Evolutionary conservation across 2,113 vertebrate genomes (phyloP).

Genomic region (Nannobrachium achirus): DNA sequence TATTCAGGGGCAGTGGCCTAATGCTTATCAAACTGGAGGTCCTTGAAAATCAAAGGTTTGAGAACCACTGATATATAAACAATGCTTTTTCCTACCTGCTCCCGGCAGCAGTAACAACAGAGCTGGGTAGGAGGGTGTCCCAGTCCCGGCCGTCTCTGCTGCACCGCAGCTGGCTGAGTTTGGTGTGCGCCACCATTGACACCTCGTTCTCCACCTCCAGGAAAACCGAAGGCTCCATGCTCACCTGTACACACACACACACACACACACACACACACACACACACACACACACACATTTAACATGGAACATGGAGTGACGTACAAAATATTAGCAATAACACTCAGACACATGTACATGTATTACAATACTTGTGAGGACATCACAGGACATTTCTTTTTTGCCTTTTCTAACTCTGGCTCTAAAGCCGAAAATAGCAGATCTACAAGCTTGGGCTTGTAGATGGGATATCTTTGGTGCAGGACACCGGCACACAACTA

Average conservation of each 20-base stretch:
- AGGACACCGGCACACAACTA: too few species aligned
- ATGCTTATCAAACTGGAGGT: too few species aligned
- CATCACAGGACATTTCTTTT: too few species aligned
- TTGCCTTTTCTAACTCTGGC: too few species aligned
- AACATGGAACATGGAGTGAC: too few species aligned
- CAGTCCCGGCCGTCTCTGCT: conserved; percentile 91
- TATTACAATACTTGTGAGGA: too few species aligned
- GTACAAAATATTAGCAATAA: too few species aligned
- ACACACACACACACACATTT: background rate
- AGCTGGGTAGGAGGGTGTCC: conserved; percentile 90
- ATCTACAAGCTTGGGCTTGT: background rate
- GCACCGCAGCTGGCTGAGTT: conserved; percentile 91
- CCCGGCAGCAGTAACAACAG: conserved; percentile 88
- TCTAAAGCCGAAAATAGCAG: too few species aligned
- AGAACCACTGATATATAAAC: too few species aligned
- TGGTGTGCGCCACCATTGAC: conserved; percentile 83
- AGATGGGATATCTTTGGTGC: background rate
- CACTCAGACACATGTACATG: too few species aligned
- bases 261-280: background rate
- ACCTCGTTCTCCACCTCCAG: conserved; percentile 96
- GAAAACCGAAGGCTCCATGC: conserved; percentile 90
- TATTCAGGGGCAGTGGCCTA: too few species aligned
- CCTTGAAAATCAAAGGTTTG: too few species aligned
- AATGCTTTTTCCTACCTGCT: conserved; percentile 84
- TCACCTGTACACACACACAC: conserved; percentile 76